A percentile compares a stretch with the other conserved stretches of the same genome.
Evolutionary conservation across 1,140 invertebrate species (phyloP).

Genomic region (Orchestia grillus): DNA sequence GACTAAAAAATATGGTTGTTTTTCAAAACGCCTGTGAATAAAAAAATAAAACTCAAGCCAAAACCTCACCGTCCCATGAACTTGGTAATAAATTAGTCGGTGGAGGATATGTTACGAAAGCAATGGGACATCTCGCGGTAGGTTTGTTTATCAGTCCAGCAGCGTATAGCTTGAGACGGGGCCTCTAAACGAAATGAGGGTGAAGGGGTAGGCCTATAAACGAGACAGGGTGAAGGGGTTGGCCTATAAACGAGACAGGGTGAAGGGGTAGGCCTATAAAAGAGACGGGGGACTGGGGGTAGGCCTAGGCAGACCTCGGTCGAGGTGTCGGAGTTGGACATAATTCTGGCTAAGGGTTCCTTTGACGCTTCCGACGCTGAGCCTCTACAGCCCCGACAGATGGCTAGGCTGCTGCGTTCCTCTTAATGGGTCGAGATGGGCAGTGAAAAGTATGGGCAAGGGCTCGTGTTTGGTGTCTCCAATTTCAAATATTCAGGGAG

Average conservation of each 20-base stretch:
- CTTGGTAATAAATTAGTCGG: neutral
- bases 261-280: neutral
- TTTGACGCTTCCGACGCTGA: conserved; percentile 2
- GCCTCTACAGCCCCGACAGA: conserved; percentile 1
- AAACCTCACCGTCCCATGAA: neutral
- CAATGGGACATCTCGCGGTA: neutral
- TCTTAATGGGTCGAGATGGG: neutral
- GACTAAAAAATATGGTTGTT: neutral
- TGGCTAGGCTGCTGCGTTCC: neutral
- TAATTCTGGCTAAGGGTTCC: conserved; percentile 46
- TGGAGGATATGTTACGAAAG: neutral
- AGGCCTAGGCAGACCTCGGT: neutral
- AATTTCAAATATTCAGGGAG: neutral
- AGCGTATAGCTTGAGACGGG: neutral
- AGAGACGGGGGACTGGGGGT: neutral
- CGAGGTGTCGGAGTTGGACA: neutral
- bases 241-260: neutral
- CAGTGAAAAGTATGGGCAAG: neutral
- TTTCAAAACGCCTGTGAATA: neutral
- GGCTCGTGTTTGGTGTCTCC: neutral
- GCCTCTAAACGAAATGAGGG: neutral
- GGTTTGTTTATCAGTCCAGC: neutral
- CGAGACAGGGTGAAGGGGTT: neutral
- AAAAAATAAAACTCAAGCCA: neutral
- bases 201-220: neutral